Percentiles rank a stretch among this genome's conserved stretches.
These are phyloP conservation scores for Minunthozetes semirufus DNA, from an alignment of 2,888 invertebrate species.

Conservation along the genomic window DNA sequence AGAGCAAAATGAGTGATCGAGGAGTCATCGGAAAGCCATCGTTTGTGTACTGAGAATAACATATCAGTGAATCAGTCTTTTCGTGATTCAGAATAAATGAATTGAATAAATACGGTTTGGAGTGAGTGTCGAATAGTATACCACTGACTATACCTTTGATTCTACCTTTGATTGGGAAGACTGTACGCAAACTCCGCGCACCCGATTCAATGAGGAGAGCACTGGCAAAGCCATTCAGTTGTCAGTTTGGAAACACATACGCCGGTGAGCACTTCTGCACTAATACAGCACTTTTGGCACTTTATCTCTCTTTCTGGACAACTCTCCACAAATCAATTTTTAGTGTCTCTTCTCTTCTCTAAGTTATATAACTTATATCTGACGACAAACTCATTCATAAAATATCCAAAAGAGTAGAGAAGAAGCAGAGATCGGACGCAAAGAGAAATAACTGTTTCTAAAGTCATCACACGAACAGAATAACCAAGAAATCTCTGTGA, in stretches of 20 bases:
- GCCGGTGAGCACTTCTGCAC: slow-evolving; percentile 31
- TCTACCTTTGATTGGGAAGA: slow-evolving; percentile 6
- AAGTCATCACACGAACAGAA: slow-evolving; percentile 24
- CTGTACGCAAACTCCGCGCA: slow-evolving; percentile 27
- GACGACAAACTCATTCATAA: slow-evolving; percentile 4
- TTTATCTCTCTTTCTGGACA: slow-evolving; percentile 21
- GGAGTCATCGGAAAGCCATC: neutral
- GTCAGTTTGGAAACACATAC: slow-evolving; percentile 25
- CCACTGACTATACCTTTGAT: slow-evolving; percentile 14
- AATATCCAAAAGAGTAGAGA: neutral
- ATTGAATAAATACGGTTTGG: slow-evolving; percentile 21
- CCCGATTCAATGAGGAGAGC: neutral
- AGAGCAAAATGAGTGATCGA: neutral
- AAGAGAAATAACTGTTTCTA: neutral
- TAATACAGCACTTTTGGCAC: slow-evolving; percentile 17
- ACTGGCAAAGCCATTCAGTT: neutral
- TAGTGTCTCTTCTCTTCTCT: slow-evolving; percentile 11
- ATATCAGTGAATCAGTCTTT: neutral
- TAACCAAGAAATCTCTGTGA: slow-evolving; percentile 15
- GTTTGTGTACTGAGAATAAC: neutral
- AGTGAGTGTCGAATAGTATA: neutral
- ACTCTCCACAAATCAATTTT: slow-evolving; percentile 4
- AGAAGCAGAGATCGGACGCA: neutral
- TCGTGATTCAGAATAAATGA: slow-evolving; percentile 24
- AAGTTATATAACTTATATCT: slow-evolving; percentile 7